These are phyloP conservation scores for Danio kyathit DNA, from an alignment of 2,797 vertebrate species.

Conservation along the genomic window DNA sequence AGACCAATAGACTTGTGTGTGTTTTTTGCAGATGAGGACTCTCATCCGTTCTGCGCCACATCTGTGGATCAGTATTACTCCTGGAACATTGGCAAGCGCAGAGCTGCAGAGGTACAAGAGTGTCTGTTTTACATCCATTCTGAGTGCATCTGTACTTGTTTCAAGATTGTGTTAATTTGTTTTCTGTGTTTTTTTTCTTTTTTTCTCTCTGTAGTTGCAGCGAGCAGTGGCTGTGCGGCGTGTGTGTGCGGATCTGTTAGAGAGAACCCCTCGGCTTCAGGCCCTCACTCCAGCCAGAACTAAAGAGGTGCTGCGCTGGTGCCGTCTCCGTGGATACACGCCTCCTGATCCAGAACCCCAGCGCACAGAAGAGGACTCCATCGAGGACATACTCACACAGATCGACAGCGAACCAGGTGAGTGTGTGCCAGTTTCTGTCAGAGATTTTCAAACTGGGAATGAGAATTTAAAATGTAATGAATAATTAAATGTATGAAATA, in stretches of 20 bases:
- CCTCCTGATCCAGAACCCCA: conserved; percentile 89
- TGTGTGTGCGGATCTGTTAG: conserved; percentile 90
- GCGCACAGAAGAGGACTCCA: conserved; percentile 86
- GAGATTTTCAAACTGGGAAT: too few species aligned
- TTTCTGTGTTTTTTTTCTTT: background rate
- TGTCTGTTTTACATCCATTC: background rate
- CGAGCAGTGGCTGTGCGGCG: conserved; percentile 92
- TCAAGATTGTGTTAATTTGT: background rate
- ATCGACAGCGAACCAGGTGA: conserved; percentile 93
- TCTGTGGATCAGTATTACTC: conserved; percentile 94
- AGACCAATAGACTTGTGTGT: background rate
- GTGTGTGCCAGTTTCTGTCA: conserved; percentile 8
- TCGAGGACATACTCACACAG: conserved; percentile 95
- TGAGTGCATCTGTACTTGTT: background rate
- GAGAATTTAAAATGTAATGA: too few species aligned
- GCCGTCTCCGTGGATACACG: conserved; percentile 92
- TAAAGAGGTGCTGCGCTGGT: conserved; percentile 95
- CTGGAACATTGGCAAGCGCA: conserved; percentile 97
- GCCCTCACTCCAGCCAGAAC: conserved; percentile 88
- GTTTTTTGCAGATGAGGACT: conserved; percentile 81
- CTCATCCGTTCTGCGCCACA: conserved; percentile 90
- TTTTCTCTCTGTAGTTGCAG: conserved; percentile 84
- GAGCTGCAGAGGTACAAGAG: conserved; percentile 84
- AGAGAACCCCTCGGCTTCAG: conserved; percentile 89
- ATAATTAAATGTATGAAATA: too few species aligned